Base-by-base conservation (phyloP, 1,140 invertebrate species). In the Lycorma delicatula region DNA sequence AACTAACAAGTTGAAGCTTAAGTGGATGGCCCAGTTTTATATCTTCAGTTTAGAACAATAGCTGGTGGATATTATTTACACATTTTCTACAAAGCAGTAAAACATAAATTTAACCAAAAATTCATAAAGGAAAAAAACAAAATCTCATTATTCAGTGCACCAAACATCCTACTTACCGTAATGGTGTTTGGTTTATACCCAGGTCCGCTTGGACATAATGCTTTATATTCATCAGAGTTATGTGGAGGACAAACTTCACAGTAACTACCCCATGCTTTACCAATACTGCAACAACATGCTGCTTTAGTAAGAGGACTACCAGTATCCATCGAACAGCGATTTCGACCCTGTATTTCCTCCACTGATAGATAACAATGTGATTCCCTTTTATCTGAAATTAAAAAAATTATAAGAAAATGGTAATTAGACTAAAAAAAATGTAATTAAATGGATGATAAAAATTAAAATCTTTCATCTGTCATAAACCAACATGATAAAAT, bases 211-310 rank as follows among this genome's bases (percentile, higher is more conserved):
- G 90, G 89, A 72, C 91, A 94, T 1, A 94, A 74, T 38, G 80
- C 74, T 48, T 84, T 78, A 66, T 87, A 89, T 60, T 90, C 88
- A 60, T 81, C 83, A 0, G 80, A 80, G 4, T 82, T 82, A 1
- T 73, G 68, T 28, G 77, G 70, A 0, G 91, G 91, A 69, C 91
- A 94, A 2, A 81, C 65, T 66, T 92, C 87, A 72, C 91, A 93
- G 44, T 79, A 74, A 26, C 86, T 83, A 20, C 89, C 90, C 90
- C 91, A 93, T 0, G 85, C 89, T 59, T 77, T 81, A 36, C 90
- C 90, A 16, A 91, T 79, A 47, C 87, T 88, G 71, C 91, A 94
- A 68, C 91, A 94, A 67, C 91, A 94, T 1, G 87, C 83, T 0
- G 89, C 82, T 70, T 85, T 83, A 0, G 86, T 86, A 1, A 91